phyloP scores from a whole-genome alignment of 2,113 vertebrate genomes.

The Oreochromis niloticus region DNA sequence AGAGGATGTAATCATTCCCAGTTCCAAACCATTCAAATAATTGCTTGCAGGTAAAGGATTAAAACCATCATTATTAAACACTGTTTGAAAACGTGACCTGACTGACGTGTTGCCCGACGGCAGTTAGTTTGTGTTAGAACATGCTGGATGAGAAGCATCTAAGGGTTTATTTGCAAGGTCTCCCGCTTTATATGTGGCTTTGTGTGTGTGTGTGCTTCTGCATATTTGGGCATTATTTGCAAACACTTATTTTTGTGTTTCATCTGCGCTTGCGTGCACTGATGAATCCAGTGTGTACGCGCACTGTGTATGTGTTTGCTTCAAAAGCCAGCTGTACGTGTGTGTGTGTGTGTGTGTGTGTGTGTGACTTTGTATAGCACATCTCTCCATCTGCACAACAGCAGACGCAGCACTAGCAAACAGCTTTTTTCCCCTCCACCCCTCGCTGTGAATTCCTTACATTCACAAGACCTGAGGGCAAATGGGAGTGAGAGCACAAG shows the following conservation, averaged over 20 bases:
- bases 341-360: neutral
- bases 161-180: neutral
- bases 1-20: neutral
- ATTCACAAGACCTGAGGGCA: constrained; percentile 62
- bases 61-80: neutral
- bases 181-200: neutral
- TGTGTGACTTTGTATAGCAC: neutral
- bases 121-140: neutral
- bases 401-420: constrained; percentile 13
- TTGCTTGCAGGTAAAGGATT: neutral
- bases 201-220: neutral
- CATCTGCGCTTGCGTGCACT: neutral
- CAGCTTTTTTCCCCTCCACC: constrained; percentile 14
- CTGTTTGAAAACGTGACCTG: neutral
- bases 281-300: neutral
- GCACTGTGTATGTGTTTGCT: neutral
- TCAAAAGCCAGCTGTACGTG: neutral
- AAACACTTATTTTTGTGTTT: neutral
- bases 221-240: neutral
- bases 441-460: constrained; percentile 61
- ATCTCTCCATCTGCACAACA: constrained; percentile 36
- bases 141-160: neutral
- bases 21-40: neutral
- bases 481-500: constrained; percentile 16
- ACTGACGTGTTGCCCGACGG: neutral